Base-by-base conservation (phyloP, 2,888 invertebrate genomes). In the Iselma pallidipennis region DNA sequence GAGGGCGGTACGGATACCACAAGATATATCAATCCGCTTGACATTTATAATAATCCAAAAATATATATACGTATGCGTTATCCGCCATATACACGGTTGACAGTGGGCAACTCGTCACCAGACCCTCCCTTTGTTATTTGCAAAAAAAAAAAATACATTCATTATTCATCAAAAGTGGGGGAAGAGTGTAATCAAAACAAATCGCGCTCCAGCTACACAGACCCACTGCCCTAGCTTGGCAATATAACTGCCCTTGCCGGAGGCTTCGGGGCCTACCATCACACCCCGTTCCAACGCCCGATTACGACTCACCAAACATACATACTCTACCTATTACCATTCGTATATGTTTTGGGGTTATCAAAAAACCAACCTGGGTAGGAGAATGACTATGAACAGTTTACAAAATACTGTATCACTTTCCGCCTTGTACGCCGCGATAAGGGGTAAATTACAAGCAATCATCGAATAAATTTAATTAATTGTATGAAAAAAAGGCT, bases 11-110 rank as follows among this genome's bases (percentile, higher is more conserved):
- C 28, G 42, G 71, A 75, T 73, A 74, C 74, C 72, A 67, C 71
- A 74, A 75, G 74, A 76, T 76, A 76, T 74, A 76, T 77, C 76
- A 72, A 74, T 74, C 71, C 72, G 68, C 65, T 65, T 77, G 77
- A 76, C 77, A 71, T 75, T 76, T 75, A 76, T 77, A 77, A 76
- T 77, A 76, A 77, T 76, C 75, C 75, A 75, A 74, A 77, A 76
- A 77, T 76, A 76, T 77, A 75, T 75, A 67, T 64, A 61, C 61
- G 64, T 60, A 56, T 61, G 63, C 66, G 69, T 70, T 71, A 70
- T 71, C 71, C 72, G 62, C 16, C 42, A 42, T 42, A 19, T 42
- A 42, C 42, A 42, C 66, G 66, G 70, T 69, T 73, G 74, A 74
- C 75, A 74, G 74, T 71, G 72, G 74, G 72, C 72, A 68, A 72